Evolutionary conservation across 2,888 invertebrate genomes (phyloP).

Genomic region (Pterostichus madidus): DNA sequence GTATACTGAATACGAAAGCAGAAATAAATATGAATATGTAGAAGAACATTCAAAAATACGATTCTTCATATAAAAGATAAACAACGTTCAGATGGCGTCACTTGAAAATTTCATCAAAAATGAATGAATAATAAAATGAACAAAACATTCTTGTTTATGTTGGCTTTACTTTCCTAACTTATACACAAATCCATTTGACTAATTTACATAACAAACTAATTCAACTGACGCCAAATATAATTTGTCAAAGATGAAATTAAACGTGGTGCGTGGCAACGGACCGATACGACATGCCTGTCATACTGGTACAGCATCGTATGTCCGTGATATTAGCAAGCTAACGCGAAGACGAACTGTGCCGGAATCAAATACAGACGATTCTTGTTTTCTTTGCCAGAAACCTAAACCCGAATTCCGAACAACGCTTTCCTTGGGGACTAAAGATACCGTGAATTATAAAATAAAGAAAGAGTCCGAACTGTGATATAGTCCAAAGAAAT

Average conservation of each 20-base stretch:
- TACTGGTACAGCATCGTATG: too few species aligned
- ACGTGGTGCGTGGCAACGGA: too few species aligned
- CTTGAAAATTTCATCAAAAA: background rate
- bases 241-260: background rate
- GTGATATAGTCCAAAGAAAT: too few species aligned
- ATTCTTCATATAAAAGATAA: constrained; percentile 29
- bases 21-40: constrained; percentile 7
- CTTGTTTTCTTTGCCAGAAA: constrained; percentile 13
- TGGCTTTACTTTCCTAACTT: constrained; percentile 10
- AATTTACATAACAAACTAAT: constrained; percentile 15
- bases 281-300: too few species aligned
- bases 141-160: background rate
- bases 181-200: constrained; percentile 19
- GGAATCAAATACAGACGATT: constrained; percentile 4
- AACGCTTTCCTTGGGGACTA: constrained; percentile 5
- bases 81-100: too few species aligned
- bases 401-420: background rate
- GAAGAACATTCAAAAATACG: constrained; percentile 19
- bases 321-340: background rate
- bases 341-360: background rate
- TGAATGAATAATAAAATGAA: background rate
- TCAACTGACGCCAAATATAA: background rate
- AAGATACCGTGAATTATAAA: constrained; percentile 31
- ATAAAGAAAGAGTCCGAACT: constrained; percentile 31
- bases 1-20: constrained; percentile 14